Conservation (phyloP, 2,797 vertebrate species). For the Lacerta viridis region DNA sequence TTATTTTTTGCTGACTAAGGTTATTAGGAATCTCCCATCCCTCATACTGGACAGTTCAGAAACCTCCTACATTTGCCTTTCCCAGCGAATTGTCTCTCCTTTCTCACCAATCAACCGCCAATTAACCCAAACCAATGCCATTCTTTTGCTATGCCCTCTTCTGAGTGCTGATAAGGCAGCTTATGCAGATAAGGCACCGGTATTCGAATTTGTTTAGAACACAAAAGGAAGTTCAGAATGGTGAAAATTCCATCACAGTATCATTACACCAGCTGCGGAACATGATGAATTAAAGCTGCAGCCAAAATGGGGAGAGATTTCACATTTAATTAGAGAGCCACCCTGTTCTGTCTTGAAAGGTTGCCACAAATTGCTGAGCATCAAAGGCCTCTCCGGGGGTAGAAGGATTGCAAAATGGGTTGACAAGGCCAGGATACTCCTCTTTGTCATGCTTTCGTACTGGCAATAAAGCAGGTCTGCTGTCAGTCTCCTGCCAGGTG, state of each 20-base stretch:
- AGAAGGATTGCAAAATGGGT: neutral
- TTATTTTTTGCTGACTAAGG: neutral
- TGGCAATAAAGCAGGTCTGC: neutral
- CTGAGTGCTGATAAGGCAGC: constrained; percentile 39
- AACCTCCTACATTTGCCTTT: neutral
- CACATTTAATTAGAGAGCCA: constrained; percentile 16
- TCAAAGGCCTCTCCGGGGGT: neutral
- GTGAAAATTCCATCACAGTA: constrained; percentile 47
- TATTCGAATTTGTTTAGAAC: constrained; percentile 38
- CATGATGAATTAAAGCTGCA: constrained; percentile 44
- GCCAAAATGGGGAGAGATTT: constrained; percentile 13
- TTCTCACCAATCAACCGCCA: constrained; percentile 25
- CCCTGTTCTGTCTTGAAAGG: neutral
- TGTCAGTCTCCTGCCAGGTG: neutral
- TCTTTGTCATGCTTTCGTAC: neutral
- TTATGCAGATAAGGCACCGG: constrained; percentile 44
- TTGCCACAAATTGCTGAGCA: constrained; percentile 18
- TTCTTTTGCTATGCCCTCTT: constrained; percentile 6
- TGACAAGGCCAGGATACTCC: constrained; percentile 1
- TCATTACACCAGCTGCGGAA: constrained; percentile 20
- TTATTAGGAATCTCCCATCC: neutral
- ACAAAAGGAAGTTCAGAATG: constrained; percentile 48
- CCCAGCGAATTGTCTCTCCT: neutral
- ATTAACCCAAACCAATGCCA: constrained; percentile 32
- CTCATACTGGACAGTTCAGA: neutral